These are phyloP conservation scores for Cyclophora albipunctata DNA, from an alignment of 2,888 invertebrate genomes.

Conservation along the genomic window DNA sequence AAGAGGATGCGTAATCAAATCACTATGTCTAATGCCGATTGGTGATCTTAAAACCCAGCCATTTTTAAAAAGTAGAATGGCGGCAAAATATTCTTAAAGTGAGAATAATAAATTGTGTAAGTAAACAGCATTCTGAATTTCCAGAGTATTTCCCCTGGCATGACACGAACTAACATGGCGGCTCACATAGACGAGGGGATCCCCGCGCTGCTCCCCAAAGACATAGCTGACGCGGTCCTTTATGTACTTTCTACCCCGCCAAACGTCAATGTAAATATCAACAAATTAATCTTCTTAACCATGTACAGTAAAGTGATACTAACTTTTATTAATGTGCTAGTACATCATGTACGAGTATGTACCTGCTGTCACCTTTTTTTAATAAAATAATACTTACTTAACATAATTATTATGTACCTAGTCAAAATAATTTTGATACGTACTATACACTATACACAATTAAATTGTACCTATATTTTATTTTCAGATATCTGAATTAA, in stretches of 20 bases:
- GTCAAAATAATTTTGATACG: not conserved
- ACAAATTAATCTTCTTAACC: too few relatives aligned
- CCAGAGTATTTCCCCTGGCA: conserved; percentile 78
- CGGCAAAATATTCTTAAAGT: too few relatives aligned
- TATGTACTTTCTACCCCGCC: conserved; percentile 77
- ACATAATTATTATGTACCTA: not conserved
- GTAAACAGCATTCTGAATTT: not conserved
- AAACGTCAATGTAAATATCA: conserved; percentile 51
- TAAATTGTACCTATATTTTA: not conserved
- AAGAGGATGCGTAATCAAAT: too few relatives aligned
- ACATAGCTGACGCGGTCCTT: conserved; percentile 77
- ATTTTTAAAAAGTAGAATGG: too few relatives aligned
- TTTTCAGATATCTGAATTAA: conserved; percentile 1
- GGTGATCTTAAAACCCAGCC: too few relatives aligned
- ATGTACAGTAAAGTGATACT: too few relatives aligned
- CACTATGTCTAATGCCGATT: too few relatives aligned
- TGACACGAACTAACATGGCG: conserved; percentile 70
- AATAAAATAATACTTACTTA: not conserved
- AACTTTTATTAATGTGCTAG: too few relatives aligned
- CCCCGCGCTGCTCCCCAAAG: conserved; percentile 60
- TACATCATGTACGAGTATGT: too few relatives aligned
- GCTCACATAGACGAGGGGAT: conserved; percentile 21
- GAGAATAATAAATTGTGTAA: too few relatives aligned
- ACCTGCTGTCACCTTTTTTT: too few relatives aligned
- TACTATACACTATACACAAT: not conserved